phyloP scores from a whole-genome alignment of 2,113 vertebrate species.

The Pogonocichla stellata region DNA sequence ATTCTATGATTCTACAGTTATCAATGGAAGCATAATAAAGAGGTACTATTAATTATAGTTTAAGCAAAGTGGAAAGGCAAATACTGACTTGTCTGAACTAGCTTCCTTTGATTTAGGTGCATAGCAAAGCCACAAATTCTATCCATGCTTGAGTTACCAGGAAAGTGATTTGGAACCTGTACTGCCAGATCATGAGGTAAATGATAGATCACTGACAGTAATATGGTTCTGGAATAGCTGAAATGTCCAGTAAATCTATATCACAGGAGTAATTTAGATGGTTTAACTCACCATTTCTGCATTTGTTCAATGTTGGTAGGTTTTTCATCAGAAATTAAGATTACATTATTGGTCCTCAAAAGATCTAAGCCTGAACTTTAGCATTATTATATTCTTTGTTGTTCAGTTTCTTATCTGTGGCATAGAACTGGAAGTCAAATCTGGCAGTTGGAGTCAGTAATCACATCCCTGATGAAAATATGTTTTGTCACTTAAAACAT shows the following conservation, averaged over 20 bases:
- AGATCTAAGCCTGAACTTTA: not conserved
- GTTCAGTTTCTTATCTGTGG: not conserved
- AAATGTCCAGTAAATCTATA: not conserved
- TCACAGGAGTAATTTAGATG: not conserved
- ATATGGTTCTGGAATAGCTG: not conserved
- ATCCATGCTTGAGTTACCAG: not conserved
- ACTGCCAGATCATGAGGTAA: not conserved
- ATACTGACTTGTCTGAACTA: not conserved
- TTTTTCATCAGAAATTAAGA: slow-evolving; percentile 12
- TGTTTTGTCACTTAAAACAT: slow-evolving; percentile 28
- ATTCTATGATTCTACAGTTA: not conserved
- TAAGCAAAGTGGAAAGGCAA: not conserved
- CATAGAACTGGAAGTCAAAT: slow-evolving; percentile 10
- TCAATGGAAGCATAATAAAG: not conserved
- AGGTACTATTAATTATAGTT: not conserved
- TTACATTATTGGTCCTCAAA: not conserved
- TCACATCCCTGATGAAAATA: slow-evolving; percentile 2
- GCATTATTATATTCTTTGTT: slow-evolving; percentile 2
- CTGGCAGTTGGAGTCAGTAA: not conserved
- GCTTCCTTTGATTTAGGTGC: not conserved
- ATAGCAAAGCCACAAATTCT: not conserved
- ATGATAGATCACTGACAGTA: not conserved
- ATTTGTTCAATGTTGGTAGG: not conserved
- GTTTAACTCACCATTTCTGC: slow-evolving; percentile 18
- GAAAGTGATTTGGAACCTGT: not conserved